Percentiles rank a stretch among this genome's conserved stretches.
Evolutionary conservation across 2,888 invertebrate genomes (phyloP).

Genomic region (Odontocolon sp.): DNA sequence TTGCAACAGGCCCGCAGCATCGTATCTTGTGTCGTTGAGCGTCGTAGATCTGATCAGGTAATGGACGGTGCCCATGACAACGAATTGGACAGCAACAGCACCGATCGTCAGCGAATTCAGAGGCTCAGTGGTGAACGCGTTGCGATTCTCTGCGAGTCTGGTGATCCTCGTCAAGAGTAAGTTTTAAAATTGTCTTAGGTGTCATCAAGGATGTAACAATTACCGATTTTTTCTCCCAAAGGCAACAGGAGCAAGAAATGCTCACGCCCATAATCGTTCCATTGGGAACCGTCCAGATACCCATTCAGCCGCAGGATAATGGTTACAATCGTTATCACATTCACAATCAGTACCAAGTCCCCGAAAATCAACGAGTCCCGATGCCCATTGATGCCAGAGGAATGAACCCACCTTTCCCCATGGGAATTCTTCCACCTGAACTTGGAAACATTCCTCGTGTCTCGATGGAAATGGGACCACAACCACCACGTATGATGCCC

Average conservation of each 20-base stretch:
- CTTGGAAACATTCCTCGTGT: slow-evolving; percentile 73
- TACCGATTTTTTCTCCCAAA: slow-evolving; percentile 43
- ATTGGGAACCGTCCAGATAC: slow-evolving; percentile 75
- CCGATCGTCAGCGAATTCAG: slow-evolving; percentile 86
- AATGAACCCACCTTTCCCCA: slow-evolving; percentile 72
- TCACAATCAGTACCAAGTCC: slow-evolving; percentile 75
- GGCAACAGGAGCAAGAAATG: slow-evolving; percentile 76
- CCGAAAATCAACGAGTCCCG: slow-evolving; percentile 75
- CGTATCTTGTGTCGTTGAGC: slow-evolving; percentile 95
- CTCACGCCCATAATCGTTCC: slow-evolving; percentile 78
- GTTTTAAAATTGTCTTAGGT: slow-evolving; percentile 28
- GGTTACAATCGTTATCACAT: slow-evolving; percentile 75
- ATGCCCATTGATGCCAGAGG: slow-evolving; percentile 72
- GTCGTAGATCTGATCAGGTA: slow-evolving; percentile 91
- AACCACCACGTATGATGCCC: slow-evolving; percentile 70
- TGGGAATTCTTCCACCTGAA: slow-evolving; percentile 70
- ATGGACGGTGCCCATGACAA: slow-evolving; percentile 90
- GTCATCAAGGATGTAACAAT: not conserved
- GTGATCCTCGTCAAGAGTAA: slow-evolving; percentile 85
- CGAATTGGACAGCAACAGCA: slow-evolving; percentile 87
- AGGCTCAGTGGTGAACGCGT: slow-evolving; percentile 92
- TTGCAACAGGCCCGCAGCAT: slow-evolving; percentile 85
- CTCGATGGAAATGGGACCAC: slow-evolving; percentile 74
- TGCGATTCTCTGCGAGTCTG: slow-evolving; percentile 94
- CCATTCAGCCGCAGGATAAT: slow-evolving; percentile 73